These are phyloP conservation scores for Cygnus olor DNA, from an alignment of 2,797 vertebrate genomes.

Conservation along the genomic window DNA sequence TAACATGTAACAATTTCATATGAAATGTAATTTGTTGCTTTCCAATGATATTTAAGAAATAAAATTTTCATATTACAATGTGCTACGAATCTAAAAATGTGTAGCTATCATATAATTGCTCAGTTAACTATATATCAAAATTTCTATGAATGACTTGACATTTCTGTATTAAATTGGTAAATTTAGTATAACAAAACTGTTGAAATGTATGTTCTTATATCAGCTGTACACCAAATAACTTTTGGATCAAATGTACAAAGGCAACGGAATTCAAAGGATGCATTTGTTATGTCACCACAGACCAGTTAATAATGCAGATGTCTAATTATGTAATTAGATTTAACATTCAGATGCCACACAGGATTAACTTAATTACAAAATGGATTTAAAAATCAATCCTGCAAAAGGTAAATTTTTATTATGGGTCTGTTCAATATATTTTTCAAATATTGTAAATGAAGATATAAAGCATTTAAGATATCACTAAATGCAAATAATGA, in stretches of 20 bases:
- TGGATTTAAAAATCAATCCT: constrained; percentile 54
- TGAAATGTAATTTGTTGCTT: not conserved
- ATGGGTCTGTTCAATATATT: not conserved
- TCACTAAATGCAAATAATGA: constrained; percentile 29
- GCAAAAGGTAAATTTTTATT: constrained; percentile 50
- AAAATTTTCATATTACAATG: not conserved
- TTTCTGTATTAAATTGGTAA: not conserved
- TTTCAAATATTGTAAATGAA: constrained; percentile 40
- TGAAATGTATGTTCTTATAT: constrained; percentile 2
- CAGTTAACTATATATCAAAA: not conserved
- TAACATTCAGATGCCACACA: constrained; percentile 56
- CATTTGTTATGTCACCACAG: constrained; percentile 42
- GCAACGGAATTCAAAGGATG: constrained; percentile 35
- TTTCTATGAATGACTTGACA: not conserved
- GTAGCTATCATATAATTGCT: not conserved
- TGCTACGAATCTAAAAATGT: not conserved
- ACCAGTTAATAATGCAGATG: constrained; percentile 62
- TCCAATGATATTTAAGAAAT: not conserved
- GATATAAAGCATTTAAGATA: constrained; percentile 34
- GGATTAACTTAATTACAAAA: constrained; percentile 67
- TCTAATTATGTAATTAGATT: constrained; percentile 70
- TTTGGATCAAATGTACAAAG: constrained; percentile 1
- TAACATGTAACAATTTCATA: not conserved
- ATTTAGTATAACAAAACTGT: not conserved
- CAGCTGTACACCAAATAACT: not conserved